Conservation (phyloP, 2,113 vertebrate species). For the Oxygymnocypris stewartii region DNA sequence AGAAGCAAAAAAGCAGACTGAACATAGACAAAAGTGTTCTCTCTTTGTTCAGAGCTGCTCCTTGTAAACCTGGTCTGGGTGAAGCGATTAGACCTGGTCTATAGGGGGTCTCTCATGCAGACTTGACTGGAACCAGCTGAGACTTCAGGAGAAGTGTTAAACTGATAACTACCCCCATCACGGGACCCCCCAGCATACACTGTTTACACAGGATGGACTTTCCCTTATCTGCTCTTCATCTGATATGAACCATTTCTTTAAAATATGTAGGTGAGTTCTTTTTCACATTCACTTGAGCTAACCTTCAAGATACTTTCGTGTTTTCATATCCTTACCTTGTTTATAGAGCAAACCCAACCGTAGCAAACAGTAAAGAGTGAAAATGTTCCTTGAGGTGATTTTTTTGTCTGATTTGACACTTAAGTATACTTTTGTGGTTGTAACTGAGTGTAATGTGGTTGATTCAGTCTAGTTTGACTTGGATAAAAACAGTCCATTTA, state of each 20-base stretch:
- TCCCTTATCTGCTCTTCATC: conserved; percentile 24
- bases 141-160: neutral
- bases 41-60: conserved; percentile 14
- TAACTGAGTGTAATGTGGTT: neutral
- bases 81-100: conserved; percentile 25
- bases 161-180: conserved; percentile 29
- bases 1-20: neutral
- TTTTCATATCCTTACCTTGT: neutral
- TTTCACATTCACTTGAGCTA: neutral
- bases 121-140: conserved; percentile 24
- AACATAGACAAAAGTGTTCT: neutral
- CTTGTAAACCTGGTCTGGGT: conserved; percentile 15
- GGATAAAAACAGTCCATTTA: neutral
- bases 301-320: neutral
- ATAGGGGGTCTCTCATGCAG: conserved; percentile 36
- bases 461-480: neutral
- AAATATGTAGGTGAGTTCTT: neutral
- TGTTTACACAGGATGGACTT: conserved; percentile 36
- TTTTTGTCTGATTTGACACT: neutral
- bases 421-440: neutral
- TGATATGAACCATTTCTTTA: neutral
- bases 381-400: neutral
- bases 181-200: neutral
- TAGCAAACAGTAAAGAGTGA: neutral
- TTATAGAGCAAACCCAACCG: neutral